Percentiles rank a stretch among this genome's conserved stretches.
These are phyloP conservation scores for Psylliodes chrysocephalus DNA, from an alignment of 2,888 invertebrate genomes.

Conservation along the genomic window DNA sequence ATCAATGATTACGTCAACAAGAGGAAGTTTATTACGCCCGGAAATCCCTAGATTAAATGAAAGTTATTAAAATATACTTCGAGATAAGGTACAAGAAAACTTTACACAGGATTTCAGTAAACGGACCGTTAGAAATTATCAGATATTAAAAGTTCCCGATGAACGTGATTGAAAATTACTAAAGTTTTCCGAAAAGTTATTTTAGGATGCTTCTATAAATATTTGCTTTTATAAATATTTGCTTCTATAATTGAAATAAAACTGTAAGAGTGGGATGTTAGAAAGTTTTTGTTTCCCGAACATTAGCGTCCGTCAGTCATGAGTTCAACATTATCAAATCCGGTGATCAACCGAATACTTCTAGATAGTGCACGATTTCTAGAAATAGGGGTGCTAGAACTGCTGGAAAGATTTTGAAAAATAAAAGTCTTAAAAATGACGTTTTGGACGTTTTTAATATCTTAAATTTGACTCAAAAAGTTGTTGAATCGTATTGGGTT, in stretches of 20 bases:
- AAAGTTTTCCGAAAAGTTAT: neutral
- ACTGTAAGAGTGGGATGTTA: too few species aligned
- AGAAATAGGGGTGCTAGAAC: too few species aligned
- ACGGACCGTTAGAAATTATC: conserved; percentile 7
- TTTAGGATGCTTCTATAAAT: neutral
- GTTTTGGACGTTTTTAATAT: too few species aligned
- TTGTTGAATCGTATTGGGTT: too few species aligned
- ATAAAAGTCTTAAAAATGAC: too few species aligned
- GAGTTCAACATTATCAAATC: too few species aligned
- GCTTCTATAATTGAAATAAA: neutral
- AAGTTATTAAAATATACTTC: conserved; percentile 14
- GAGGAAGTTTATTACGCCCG: conserved; percentile 40
- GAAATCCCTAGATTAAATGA: conserved; percentile 29
- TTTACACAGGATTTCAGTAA: conserved; percentile 5
- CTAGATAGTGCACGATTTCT: too few species aligned
- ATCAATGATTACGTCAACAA: conserved; percentile 45
- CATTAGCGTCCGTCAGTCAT: too few species aligned
- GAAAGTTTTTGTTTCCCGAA: too few species aligned
- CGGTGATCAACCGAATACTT: too few species aligned
- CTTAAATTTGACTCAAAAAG: too few species aligned
- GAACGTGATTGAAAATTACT: neutral
- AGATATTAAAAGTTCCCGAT: conserved; percentile 10
- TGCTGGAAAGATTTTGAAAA: too few species aligned
- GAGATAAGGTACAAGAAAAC: conserved; percentile 10
- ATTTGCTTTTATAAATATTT: conserved; percentile 2